Evolutionary conservation across 2,113 vertebrate species (phyloP).

Genomic region (Oenanthe oenanthe): DNA sequence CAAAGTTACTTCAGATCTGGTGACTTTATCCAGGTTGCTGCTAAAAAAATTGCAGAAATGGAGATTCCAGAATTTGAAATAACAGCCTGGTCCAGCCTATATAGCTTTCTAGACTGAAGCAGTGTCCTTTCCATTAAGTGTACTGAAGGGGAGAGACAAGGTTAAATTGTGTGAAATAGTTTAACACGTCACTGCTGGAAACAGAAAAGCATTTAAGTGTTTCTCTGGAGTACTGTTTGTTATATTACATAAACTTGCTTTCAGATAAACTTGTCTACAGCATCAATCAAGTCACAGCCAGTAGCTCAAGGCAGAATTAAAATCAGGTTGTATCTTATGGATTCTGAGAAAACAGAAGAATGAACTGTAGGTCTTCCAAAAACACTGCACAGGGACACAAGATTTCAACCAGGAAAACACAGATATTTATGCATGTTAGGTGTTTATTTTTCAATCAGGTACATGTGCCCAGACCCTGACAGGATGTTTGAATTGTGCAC

Average conservation of each 20-base stretch:
- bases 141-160: background rate
- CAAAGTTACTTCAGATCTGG: background rate
- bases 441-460: constrained; percentile 66
- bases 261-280: background rate
- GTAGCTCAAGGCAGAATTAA: background rate
- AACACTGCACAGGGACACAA: background rate
- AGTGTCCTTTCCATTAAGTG: background rate
- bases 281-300: background rate
- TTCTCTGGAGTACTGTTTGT: background rate
- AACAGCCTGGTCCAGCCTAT: background rate
- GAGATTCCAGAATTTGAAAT: background rate
- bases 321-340: background rate
- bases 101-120: background rate
- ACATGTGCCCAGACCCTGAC: constrained; percentile 35
- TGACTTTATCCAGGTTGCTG: background rate
- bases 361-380: background rate
- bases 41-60: background rate
- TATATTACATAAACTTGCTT: background rate
- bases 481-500: constrained; percentile 69
- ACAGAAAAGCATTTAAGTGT: background rate
- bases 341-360: background rate
- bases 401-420: constrained; percentile 27
- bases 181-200: background rate
- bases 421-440: constrained; percentile 17
- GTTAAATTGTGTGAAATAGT: background rate